phyloP scores from a whole-genome alignment of 2,888 invertebrate species.

The Lasiommata megera region DNA sequence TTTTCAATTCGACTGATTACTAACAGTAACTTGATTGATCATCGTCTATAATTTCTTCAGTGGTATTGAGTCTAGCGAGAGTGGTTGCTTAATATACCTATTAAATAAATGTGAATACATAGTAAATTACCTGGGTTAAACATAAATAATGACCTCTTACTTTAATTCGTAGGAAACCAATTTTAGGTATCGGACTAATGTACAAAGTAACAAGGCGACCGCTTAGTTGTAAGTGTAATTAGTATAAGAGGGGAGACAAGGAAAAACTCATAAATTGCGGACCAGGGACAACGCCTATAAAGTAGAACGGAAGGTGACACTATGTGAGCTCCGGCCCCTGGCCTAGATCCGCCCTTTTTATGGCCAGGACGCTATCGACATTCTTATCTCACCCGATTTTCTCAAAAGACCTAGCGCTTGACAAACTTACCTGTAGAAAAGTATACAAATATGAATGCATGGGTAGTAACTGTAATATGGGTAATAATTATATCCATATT shows the following conservation, averaged over 20 bases:
- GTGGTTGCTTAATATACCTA: no score
- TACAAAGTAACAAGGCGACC: constrained; percentile 21
- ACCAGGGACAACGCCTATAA: constrained; percentile 66
- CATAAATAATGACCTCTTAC: background rate
- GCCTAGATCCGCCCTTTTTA: constrained; percentile 73
- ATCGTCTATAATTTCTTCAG: no score
- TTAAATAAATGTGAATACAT: no score
- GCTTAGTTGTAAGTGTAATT: constrained; percentile 38
- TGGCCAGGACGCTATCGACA: constrained; percentile 71
- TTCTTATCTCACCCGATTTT: constrained; percentile 65
- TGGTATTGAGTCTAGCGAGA: no score
- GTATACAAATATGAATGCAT: no score
- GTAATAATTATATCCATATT: no score
- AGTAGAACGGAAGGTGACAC: constrained; percentile 66
- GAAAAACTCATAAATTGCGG: constrained; percentile 62
- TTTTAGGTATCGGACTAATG: constrained; percentile 14
- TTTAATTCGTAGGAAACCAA: constrained; percentile 11
- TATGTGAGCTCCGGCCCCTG: constrained; percentile 54
- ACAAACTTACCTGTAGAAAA: constrained; percentile 17
- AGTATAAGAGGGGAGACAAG: constrained; percentile 50
- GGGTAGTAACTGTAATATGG: no score
- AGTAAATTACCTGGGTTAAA: background rate
- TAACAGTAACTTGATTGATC: no score
- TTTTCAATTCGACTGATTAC: no score
- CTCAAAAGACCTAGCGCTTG: constrained; percentile 64